Base-by-base conservation (phyloP, 1,140 invertebrate genomes). In the Chrysomallon squamiferum region DNA sequence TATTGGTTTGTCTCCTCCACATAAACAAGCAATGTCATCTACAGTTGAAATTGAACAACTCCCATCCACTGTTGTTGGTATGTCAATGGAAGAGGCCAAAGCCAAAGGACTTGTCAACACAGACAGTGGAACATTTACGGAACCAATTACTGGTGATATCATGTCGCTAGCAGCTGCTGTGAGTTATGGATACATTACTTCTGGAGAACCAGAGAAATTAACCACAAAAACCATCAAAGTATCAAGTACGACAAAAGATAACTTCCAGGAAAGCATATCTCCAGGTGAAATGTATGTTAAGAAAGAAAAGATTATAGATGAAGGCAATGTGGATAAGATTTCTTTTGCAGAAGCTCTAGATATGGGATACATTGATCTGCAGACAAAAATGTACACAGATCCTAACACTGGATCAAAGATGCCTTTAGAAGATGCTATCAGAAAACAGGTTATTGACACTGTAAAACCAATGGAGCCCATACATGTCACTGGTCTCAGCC, bases 131-230 rank as follows among this genome's bases (percentile, higher is more conserved):
- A 82, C 81, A 18, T 75, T 92, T 92, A 73, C 54, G 59, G 92
- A 96, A 87, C 91, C 93, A n/a, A 88, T 92, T 75, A 89, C 90
- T 71, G 93, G 93, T 64, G 90, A 94, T 71, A 84, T 89, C 2
- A 77, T 97, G 7, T 92, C 89, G 20, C 56, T 98, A 72, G 95
- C 96, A 82, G 89, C 90, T 64, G 95, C 96, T 41, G 84, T 95
- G 62, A 87, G 90, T 47, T 92, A 91, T 77, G 79, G 79, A 9
- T 75, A 72, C 29, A 76, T 81, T 43, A 41, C 65, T 54, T 65
- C 68, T 32, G 57, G 54, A n/a, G 62, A 66, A 56, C 33, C 45
- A 11, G 25, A 27, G 59, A 22, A 30, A 29, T 58, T 52, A 38
- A 50, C 30, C 15, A 59, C 65, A 38, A 47, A 41, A 59, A 62